A percentile compares a stretch with the other conserved stretches of the same genome.
Conservation (phyloP, 1,140 invertebrate species). For the Propsilocerus akamusi region DNA sequence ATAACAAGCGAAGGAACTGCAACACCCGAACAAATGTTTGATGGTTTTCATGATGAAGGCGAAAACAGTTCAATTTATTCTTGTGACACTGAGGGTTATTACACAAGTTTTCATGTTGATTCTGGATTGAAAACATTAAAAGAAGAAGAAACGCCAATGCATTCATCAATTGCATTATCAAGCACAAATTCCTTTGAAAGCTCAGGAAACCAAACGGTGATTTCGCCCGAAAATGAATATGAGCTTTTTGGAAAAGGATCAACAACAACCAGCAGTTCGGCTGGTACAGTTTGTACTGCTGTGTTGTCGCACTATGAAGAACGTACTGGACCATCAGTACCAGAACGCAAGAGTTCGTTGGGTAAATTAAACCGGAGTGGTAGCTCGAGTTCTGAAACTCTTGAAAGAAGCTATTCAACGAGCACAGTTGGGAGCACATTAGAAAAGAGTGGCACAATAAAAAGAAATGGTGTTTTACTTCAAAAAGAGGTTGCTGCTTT, state of each 20-base stretch:
- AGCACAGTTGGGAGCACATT: constrained; percentile 31
- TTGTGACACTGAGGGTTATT: constrained; percentile 92
- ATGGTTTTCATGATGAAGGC: constrained; percentile 50
- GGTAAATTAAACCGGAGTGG: constrained; percentile 28
- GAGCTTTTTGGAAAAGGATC: constrained; percentile 75
- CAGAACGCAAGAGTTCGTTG: constrained; percentile 53
- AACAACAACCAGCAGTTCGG: constrained; percentile 75
- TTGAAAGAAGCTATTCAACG: constrained; percentile 34
- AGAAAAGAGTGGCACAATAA: constrained; percentile 32
- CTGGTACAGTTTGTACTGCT: constrained; percentile 64
- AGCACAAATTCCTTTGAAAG: constrained; percentile 29
- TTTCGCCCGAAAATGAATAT: constrained; percentile 65
- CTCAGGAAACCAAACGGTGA: constrained; percentile 33
- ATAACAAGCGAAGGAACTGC: constrained; percentile 69
- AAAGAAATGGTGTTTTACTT: constrained; percentile 23
- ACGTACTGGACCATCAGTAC: constrained; percentile 45
- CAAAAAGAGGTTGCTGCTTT: constrained; percentile 26
- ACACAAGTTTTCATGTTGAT: constrained; percentile 92
- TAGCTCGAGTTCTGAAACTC: constrained; percentile 29
- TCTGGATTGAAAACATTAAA: constrained; percentile 73
- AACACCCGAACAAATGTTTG: constrained; percentile 55
- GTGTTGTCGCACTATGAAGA: neutral
- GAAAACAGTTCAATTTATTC: constrained; percentile 88
- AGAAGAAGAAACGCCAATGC: constrained; percentile 56
- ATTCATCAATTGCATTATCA: constrained; percentile 36